These are phyloP conservation scores for Sceloporus tristichus DNA, from an alignment of 2,113 vertebrate genomes.

Conservation along the genomic window DNA sequence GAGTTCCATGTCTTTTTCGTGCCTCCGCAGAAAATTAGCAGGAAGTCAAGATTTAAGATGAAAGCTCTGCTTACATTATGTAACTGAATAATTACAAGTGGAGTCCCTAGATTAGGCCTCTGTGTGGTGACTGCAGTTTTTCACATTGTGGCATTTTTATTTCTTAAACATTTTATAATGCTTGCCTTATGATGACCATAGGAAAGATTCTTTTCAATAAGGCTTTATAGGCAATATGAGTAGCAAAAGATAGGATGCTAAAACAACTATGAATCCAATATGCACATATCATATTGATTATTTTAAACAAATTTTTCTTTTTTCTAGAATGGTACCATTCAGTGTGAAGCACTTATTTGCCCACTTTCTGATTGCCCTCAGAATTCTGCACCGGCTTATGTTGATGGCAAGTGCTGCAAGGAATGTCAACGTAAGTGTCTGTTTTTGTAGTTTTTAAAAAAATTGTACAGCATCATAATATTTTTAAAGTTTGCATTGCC, in stretches of 20 bases:
- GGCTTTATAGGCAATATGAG: conserved; percentile 51
- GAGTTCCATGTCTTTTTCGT: not conserved
- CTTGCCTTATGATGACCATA: conserved; percentile 45
- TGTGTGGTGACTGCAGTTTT: not conserved
- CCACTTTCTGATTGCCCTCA: conserved; percentile 85
- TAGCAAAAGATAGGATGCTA: conserved; percentile 26
- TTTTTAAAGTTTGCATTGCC: not conserved
- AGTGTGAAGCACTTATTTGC: conserved; percentile 90
- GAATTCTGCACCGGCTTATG: conserved; percentile 85
- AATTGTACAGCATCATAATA: conserved; percentile 9
- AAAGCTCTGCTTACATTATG: not conserved
- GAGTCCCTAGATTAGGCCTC: not conserved
- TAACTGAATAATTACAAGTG: not conserved
- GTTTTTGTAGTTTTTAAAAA: not conserved
- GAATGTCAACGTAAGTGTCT: conserved; percentile 92
- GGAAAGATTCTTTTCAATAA: conserved; percentile 34
- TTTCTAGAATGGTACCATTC: conserved; percentile 91
- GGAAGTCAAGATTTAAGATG: too few relatives aligned
- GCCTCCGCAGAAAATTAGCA: not conserved
- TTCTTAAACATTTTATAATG: conserved; percentile 34
- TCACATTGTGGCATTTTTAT: conserved; percentile 24
- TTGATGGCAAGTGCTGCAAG: conserved; percentile 94
- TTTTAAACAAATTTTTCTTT: conserved; percentile 54
- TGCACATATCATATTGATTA: not conserved
- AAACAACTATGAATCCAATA: conserved; percentile 22